Evolutionary conservation across 2,113 vertebrate genomes (phyloP), one percentile per base, ranked within the genome.

Genomic region (Amblyopsis rosae): DNA sequence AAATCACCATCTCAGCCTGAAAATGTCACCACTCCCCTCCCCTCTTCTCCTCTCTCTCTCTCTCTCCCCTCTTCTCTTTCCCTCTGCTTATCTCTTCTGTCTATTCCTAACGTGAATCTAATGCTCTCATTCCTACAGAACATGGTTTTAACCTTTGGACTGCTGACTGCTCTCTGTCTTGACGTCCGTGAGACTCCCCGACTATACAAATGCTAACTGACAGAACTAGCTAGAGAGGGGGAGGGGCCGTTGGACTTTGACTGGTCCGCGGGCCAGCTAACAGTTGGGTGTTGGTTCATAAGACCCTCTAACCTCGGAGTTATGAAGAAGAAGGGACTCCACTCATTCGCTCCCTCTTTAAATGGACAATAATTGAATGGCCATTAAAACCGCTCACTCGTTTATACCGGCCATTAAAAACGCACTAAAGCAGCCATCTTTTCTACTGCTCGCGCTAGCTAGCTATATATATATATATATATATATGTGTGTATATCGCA

Each of bases 331-430:
- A 82, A 83, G 66, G 73, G 72, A 61, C 63, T 80, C 73, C 75
- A 64, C 81, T 83, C 79, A 70, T 54, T 69, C 66, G 69, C 60
- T 72, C 81, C 81, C 67, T 85, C 70, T 86, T 82, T 82, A 87
- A 85, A 89, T 83, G 79, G 86, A 85, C 81, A 84, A 84, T 87
- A 88, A 91, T 81, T 87, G 82, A 88, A 84, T 46, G 82, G 32
- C 82, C 19, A 80, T 88, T 86, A 89, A 88, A 88, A 72, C 59
- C 66, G 69, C 78, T 66, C 67, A 77, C 76, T 85, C 89, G 72
- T 89, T 89, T 84, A 87, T 87, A 90, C 76, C 72, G 81, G 67
- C 80, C 81, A 87, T 88, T 88, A 84, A 86, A 91, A 88, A 80
- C 69, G 72, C 73, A 73, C 73, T 86, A 87, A 83, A 87, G 84